Base-by-base conservation (phyloP, 2,888 invertebrate species). In the Hirtodrosophila trivittata region DNA sequence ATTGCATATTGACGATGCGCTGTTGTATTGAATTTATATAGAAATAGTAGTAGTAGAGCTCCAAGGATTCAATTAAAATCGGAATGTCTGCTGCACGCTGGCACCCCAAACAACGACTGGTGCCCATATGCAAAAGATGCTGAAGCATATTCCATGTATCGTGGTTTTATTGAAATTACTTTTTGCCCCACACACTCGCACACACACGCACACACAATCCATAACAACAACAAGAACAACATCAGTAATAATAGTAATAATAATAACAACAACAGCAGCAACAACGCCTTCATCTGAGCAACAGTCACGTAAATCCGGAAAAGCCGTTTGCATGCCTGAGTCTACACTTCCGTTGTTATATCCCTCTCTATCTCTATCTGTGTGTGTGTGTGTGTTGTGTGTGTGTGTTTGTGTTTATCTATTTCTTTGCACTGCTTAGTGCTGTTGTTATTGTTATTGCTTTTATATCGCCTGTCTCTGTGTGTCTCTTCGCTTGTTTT, bases 11-110 rank as follows among this genome's bases (percentile, higher is more conserved):
- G 42, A 12, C 38, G 16, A 51, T 51, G 37, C 51, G 58, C 41
- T 37, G 32, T 43, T 42, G 35, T 70, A 66, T 82, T 46, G 62
- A 55, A 50, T 63, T 33, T 49, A 37, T 52, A 66, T 50, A 42
- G 38, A 60, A 65, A n/a, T n/a, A n/a, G n/a, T n/a, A n/a, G n/a
- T n/a, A n/a, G n/a, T n/a, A n/a, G 59, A 75, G 75, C 71, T 67
- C 54, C 63, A 50, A 46, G 58, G 42, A 83, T 59, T 67, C 63
- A 77, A 77, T 77, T 83, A 78, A 75, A 64, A 51, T 47, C 45
- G 33, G 26, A 25, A 12, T 21, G 12, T 21, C 18, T 21, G 2
- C 13, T 6, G 9, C 21, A 1, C n/a, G 12, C 26, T 7, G 2
- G 9, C 14, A 28, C 28, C 7, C 18, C 13, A 38, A 12, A 30